Percentiles rank a stretch among this genome's conserved stretches.
Evolutionary conservation across 2,888 invertebrate genomes (phyloP).

Genomic region (Agriotes lineatus): DNA sequence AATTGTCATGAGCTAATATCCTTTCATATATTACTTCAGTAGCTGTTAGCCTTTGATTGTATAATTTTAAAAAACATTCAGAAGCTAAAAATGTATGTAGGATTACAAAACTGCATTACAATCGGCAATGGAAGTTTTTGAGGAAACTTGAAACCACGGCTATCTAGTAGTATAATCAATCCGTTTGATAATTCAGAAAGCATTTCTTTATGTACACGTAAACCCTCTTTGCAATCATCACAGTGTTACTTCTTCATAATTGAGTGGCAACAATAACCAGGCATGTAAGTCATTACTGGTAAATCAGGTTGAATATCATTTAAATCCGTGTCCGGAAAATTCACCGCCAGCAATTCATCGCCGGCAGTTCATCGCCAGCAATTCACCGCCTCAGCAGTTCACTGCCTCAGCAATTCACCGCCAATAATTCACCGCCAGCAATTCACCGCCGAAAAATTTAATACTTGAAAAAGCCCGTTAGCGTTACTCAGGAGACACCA

Average conservation of each 20-base stretch:
- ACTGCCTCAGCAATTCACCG: no score
- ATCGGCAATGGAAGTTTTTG: neutral
- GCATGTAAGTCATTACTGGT: neutral
- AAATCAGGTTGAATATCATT: neutral
- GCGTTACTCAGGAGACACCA: no score
- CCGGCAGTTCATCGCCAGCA: no score
- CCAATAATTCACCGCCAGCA: no score
- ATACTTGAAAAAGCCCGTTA: no score
- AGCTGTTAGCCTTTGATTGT: neutral
- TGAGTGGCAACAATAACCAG: neutral
- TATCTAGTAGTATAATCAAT: neutral
- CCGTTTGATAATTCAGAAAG: neutral
- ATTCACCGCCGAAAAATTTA: no score
- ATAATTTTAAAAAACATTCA: neutral
- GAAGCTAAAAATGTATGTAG: neutral
- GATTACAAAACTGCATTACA: constrained; percentile 3
- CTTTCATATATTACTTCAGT: neutral
- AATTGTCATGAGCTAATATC: constrained; percentile 3
- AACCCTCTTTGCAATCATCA: neutral
- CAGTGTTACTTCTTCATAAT: neutral
- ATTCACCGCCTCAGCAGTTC: no score
- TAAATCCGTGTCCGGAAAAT: constrained; percentile 1
- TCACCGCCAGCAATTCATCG: no score
- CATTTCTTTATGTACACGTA: constrained; percentile 3
- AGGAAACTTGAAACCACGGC: neutral